Base-by-base conservation (phyloP, 2,888 invertebrate genomes). In the Podabrus alpinus region DNA sequence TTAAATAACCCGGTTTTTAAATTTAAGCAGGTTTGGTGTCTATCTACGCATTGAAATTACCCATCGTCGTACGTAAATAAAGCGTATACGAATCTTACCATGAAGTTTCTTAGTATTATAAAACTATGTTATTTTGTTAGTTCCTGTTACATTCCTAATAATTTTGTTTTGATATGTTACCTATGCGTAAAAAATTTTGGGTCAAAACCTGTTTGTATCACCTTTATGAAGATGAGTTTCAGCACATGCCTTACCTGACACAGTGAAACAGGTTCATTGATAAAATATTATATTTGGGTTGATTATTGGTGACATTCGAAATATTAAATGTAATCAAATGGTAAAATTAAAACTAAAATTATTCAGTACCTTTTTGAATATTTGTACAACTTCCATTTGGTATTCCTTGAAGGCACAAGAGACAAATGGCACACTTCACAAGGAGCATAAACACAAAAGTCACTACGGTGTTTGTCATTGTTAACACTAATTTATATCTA, bases 341-440 rank as follows among this genome's bases (percentile, higher is more conserved):
- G 7, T 16, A 16, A 64, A 64, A 19, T 19, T 7, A 10, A 59
- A 60, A 69, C 15, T 3, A 19, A 59, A 19, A 17, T 60, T n/a
- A 13, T 15, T 73, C 19, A 19, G 73, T 74, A 76, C 76, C 74
- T 60, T 73, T 74, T 71, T 61, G 69, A 62, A 66, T 19, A 66
- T 62, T 67, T 16, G 16, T 68, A 68, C 78, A 75, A 19, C 29
- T 66, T 76, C 74, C 73, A 21, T 21, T 69, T 24, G 71, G 66
- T 73, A 68, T 71, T 69, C 74, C 75, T 62, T 73, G 45, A 15
- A 69, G 68, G 69, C 72, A 77, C 60, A 77, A 72, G 11, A 69
- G 73, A 60, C 76, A 74, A 76, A 77, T 77, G 77, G 78, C 77
- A 79, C 78, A 76, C 76, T 79, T 79, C 64, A 78, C 75, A 70